Evolutionary conservation across 2,888 invertebrate species (phyloP).

Genomic region (Agonum fuliginosum): DNA sequence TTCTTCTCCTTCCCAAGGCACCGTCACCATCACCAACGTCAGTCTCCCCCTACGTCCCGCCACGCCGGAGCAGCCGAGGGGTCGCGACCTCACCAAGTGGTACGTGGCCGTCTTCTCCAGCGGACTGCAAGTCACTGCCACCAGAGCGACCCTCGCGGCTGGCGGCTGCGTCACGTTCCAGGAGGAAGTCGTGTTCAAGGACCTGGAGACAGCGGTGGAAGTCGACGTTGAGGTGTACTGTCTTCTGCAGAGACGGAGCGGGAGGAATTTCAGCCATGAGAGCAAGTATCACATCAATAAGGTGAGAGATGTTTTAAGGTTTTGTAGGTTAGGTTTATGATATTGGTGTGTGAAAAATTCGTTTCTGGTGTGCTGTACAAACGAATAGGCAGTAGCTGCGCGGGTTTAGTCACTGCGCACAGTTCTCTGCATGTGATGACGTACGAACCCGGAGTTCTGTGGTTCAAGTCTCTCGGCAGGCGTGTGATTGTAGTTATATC

Average conservation of each 20-base stretch:
- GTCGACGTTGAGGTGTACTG: conserved; percentile 73
- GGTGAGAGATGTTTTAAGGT: conserved; percentile 56
- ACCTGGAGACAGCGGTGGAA: conserved; percentile 70
- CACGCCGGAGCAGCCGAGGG: conserved; percentile 60
- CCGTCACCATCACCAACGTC: conserved; percentile 64
- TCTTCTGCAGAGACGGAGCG: conserved; percentile 70
- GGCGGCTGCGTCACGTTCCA: conserved; percentile 66
- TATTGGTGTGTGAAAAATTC: too few relatives aligned
- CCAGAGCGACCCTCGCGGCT: conserved; percentile 64
- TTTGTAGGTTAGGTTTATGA: too few relatives aligned
- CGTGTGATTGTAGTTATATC: too few relatives aligned
- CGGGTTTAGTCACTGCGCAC: too few relatives aligned
- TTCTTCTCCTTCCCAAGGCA: conserved; percentile 52
- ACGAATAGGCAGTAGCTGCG: too few relatives aligned
- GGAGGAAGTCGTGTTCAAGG: conserved; percentile 67
- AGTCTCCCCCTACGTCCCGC: conserved; percentile 63
- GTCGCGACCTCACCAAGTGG: conserved; percentile 67
- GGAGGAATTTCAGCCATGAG: conserved; percentile 67
- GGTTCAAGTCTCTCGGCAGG: too few relatives aligned
- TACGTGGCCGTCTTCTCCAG: conserved; percentile 69
- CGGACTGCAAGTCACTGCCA: conserved; percentile 67
- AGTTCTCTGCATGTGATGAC: too few relatives aligned
- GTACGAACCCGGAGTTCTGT: too few relatives aligned
- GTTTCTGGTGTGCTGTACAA: too few relatives aligned
- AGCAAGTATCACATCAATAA: conserved; percentile 68